Conservation (phyloP, 2,797 vertebrate genomes). For the Prionace glauca region DNA sequence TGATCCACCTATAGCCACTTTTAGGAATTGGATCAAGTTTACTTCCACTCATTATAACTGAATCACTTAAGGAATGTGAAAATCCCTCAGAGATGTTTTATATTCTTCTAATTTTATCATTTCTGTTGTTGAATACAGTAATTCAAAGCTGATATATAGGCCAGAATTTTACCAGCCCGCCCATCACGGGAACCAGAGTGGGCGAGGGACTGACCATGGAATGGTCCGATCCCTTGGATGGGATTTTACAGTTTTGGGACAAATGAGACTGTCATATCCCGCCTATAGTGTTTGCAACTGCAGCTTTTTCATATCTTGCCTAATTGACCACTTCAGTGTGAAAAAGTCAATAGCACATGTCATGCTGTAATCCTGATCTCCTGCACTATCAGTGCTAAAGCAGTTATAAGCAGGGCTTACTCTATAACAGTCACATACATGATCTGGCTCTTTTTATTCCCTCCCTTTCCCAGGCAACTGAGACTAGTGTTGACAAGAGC, state of each 20-base stretch:
- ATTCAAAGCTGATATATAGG: not conserved
- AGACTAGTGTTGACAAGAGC: no score
- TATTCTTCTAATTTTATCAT: not conserved
- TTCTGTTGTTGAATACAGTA: not conserved
- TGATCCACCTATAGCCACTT: not conserved
- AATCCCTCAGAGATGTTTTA: not conserved
- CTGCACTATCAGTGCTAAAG: not conserved
- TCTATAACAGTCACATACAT: not conserved
- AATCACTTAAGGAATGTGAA: not conserved
- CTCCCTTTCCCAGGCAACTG: not conserved
- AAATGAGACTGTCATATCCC: no score
- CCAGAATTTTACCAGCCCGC: no score
- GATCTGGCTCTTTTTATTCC: not conserved
- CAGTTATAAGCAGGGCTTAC: not conserved
- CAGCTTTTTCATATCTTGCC: not conserved
- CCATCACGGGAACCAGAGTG: no score
- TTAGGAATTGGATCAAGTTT: not conserved
- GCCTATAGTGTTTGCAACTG: not conserved
- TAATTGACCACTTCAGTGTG: not conserved
- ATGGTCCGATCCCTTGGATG: no score
- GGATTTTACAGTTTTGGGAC: no score
- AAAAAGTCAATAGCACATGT: not conserved
- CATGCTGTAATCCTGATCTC: not conserved
- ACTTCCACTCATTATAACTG: not conserved
- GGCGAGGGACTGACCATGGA: no score